Conservation (phyloP, 2,113 vertebrate genomes). For the Otocyon megalotis region DNA sequence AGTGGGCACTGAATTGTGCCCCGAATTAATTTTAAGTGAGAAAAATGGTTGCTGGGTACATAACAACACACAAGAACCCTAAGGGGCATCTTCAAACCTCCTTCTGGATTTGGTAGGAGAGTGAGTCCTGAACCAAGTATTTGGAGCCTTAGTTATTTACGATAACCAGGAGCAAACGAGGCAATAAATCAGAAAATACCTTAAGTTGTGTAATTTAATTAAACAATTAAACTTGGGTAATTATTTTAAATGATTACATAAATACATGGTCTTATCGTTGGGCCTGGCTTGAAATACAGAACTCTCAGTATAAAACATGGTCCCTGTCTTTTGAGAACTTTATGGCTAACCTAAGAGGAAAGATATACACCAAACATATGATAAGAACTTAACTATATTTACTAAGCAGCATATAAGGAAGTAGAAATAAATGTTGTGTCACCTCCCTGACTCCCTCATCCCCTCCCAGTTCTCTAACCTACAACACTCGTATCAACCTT, state of each 20-base stretch:
- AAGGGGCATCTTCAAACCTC: background rate
- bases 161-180: background rate
- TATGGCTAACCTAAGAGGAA: background rate
- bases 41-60: background rate
- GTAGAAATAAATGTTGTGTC: constrained; percentile 18
- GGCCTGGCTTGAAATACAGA: constrained; percentile 63
- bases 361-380: background rate
- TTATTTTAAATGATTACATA: constrained; percentile 45
- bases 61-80: background rate
- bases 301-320: background rate
- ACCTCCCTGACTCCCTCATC: background rate
- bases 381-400: constrained; percentile 49
- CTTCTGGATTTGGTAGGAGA: background rate
- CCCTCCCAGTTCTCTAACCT: background rate
- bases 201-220: constrained; percentile 36
- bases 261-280: constrained; percentile 40
- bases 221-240: background rate
- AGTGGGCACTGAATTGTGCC: background rate
- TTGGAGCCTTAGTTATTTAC: background rate
- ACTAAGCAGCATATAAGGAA: constrained; percentile 35
- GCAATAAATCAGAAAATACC: constrained; percentile 16
- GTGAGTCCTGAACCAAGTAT: background rate
- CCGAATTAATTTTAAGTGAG: background rate
- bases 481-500: background rate
- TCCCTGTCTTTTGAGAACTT: background rate